A percentile compares a stretch with the other conserved stretches of the same genome.
Evolutionary conservation across 1,140 invertebrate genomes (phyloP).

Genomic region (Pseudomyrmex flavicornis): DNA sequence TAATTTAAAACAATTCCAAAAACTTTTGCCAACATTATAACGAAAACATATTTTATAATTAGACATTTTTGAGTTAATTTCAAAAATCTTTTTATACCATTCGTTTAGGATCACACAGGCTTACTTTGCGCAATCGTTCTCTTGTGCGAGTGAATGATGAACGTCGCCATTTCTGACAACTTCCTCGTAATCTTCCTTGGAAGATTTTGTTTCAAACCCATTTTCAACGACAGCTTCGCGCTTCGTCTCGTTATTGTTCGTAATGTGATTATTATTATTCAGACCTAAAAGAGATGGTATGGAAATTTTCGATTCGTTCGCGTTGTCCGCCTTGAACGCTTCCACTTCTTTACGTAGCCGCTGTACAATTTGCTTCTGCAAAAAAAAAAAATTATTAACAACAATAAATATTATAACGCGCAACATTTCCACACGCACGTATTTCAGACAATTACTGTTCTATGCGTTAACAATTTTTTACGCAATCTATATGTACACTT

Average conservation of each 20-base stretch:
- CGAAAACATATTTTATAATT: not conserved
- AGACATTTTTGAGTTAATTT: not conserved
- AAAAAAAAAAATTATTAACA: constrained; percentile 54
- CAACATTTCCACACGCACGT: not conserved
- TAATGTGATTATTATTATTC: constrained; percentile 79
- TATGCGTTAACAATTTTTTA: not conserved
- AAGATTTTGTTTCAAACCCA: constrained; percentile 68
- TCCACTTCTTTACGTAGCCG: constrained; percentile 81
- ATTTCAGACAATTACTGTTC: not conserved
- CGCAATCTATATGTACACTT: not conserved
- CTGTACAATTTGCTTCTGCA: constrained; percentile 80
- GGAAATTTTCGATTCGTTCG: constrained; percentile 78
- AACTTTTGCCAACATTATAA: constrained; percentile 2
- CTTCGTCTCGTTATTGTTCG: constrained; percentile 75
- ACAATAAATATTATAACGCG: constrained; percentile 22
- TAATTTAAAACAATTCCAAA: constrained; percentile 14
- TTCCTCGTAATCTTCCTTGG: constrained; percentile 79
- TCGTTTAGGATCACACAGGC: not conserved
- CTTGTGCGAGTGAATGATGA: constrained; percentile 51
- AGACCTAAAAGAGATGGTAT: constrained; percentile 77
- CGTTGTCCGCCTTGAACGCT: constrained; percentile 75
- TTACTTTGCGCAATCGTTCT: constrained; percentile 65
- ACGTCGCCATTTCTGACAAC: constrained; percentile 77
- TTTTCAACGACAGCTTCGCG: constrained; percentile 63
- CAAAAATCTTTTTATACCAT: too few species aligned